Percentiles rank a stretch among this genome's conserved stretches.
Conservation (phyloP, 2,888 invertebrate genomes). For the Auanema freiburgensis region DNA sequence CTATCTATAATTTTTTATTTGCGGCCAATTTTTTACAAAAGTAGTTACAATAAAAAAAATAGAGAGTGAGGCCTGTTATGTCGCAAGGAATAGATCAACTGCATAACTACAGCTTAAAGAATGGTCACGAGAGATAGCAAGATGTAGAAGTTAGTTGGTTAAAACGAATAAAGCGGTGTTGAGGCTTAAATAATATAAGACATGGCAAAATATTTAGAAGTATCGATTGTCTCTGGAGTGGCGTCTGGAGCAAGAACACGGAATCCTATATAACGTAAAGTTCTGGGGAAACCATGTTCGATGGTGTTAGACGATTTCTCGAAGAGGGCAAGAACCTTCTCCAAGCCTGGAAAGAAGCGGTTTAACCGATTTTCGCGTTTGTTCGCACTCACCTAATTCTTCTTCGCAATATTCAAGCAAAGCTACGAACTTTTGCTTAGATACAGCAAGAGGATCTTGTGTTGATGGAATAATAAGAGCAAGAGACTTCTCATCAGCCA, state of each 20-base stretch:
- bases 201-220: slow-evolving; percentile 44
- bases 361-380: background rate
- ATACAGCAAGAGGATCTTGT: slow-evolving; percentile 34
- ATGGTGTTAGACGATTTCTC: slow-evolving; percentile 29
- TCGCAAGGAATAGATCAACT: slow-evolving; percentile 1
- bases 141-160: background rate
- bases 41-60: background rate
- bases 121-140: background rate
- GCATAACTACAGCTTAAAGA: background rate
- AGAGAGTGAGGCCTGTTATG: background rate
- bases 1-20: slow-evolving; percentile 4
- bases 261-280: slow-evolving; percentile 51
- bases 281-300: slow-evolving; percentile 44
- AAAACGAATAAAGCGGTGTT: background rate
- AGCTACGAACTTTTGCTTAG: slow-evolving; percentile 43
- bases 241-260: slow-evolving; percentile 39
- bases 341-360: slow-evolving; percentile 24
- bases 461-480: slow-evolving; percentile 36
- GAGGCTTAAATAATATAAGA: slow-evolving; percentile 38
- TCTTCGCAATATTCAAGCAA: slow-evolving; percentile 47
- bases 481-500: slow-evolving; percentile 31
- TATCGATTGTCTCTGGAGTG: slow-evolving; percentile 29
- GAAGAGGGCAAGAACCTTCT: slow-evolving; percentile 41
- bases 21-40: slow-evolving; percentile 4
- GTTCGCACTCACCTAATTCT: slow-evolving; percentile 25